These are phyloP conservation scores for Lasius platythorax DNA, from an alignment of 2,888 invertebrate species.

Conservation along the genomic window DNA sequence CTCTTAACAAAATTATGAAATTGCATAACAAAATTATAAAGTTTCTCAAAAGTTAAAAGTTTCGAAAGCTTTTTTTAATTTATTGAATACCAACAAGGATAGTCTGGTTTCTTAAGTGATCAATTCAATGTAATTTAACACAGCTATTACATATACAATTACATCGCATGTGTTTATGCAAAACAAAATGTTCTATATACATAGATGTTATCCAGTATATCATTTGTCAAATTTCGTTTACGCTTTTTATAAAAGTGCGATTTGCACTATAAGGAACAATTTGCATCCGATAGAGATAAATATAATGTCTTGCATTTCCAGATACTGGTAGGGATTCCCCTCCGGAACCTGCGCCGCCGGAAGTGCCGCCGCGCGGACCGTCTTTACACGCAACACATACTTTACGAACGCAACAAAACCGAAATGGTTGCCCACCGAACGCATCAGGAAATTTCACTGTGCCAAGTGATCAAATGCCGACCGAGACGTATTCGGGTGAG, in stretches of 20 bases:
- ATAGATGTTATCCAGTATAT: not conserved
- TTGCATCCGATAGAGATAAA: not conserved
- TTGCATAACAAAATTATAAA: not conserved
- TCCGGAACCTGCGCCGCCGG: slow-evolving; percentile 94
- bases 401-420: slow-evolving; percentile 87
- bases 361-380: slow-evolving; percentile 94
- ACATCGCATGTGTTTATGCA: not conserved
- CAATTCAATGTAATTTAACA: not conserved
- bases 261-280: not conserved
- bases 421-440: slow-evolving; percentile 80
- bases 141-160: not conserved
- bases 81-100: not conserved
- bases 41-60: not conserved
- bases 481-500: slow-evolving; percentile 81
- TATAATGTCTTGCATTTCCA: slow-evolving; percentile 65
- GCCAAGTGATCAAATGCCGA: slow-evolving; percentile 85
- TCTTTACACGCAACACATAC: slow-evolving; percentile 89
- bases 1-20: not conserved
- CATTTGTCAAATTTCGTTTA: not conserved
- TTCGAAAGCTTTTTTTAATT: not conserved
- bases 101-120: slow-evolving; percentile 16
- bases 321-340: slow-evolving; percentile 91
- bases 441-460: slow-evolving; percentile 86
- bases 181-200: not conserved
- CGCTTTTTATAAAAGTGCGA: not conserved